Evolutionary conservation across 2,113 vertebrate genomes (phyloP).

Genomic region (Amblyopsis rosae): DNA sequence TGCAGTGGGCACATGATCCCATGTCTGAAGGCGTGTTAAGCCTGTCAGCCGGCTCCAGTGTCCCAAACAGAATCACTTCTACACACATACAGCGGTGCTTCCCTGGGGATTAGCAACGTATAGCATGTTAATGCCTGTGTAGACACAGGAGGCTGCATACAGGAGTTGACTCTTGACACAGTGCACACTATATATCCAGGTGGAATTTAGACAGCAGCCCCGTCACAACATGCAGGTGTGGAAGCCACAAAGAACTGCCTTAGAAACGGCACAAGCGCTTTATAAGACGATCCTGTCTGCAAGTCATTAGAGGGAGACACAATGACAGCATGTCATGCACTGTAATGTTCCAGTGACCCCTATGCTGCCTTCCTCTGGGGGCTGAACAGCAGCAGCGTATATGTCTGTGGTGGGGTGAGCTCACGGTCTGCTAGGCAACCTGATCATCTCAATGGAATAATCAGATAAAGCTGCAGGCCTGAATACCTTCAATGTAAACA

Average conservation of each 20-base stretch:
- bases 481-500: constrained; percentile 65
- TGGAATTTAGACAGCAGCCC: constrained; percentile 22
- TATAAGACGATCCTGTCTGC: constrained; percentile 50
- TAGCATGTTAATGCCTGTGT: constrained; percentile 6
- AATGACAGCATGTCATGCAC: no score
- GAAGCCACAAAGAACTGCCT: constrained; percentile 49
- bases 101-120: constrained; percentile 23
- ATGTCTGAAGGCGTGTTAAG: neutral
- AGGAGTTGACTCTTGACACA: constrained; percentile 26
- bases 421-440: constrained; percentile 57
- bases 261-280: constrained; percentile 40
- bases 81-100: neutral
- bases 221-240: constrained; percentile 17
- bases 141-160: constrained; percentile 21
- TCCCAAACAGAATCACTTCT: neutral
- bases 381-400: constrained; percentile 51
- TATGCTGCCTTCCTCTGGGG: constrained; percentile 40
- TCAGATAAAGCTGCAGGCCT: constrained; percentile 58
- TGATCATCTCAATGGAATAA: constrained; percentile 61
- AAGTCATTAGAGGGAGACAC: constrained; percentile 52
- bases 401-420: constrained; percentile 42
- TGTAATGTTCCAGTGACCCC: constrained; percentile 39
- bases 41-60: neutral
- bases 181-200: constrained; percentile 41
- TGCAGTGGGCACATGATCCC: constrained; percentile 5